Conservation (phyloP, 2,888 invertebrate genomes). For the Ectemnius cavifrons region DNA sequence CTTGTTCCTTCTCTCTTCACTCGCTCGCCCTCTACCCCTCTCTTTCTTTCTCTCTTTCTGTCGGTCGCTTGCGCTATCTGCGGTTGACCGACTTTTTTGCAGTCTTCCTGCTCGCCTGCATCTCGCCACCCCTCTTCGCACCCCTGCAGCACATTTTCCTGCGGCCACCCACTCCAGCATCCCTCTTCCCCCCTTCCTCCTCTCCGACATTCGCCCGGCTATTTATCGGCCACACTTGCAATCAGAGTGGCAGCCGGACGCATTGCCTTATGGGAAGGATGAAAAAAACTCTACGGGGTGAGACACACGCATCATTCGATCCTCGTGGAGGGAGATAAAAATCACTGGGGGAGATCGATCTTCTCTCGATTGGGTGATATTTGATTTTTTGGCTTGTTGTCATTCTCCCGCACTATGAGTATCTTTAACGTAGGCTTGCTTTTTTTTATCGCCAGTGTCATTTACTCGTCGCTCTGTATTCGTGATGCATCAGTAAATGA, state of each 20-base stretch:
- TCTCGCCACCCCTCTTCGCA: conserved; percentile 27
- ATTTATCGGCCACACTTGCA: background rate
- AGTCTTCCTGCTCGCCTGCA: conserved; percentile 40
- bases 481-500: conserved; percentile 16
- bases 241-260: no score
- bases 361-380: conserved; percentile 21
- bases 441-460: background rate
- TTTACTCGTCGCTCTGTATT: conserved; percentile 11
- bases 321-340: conserved; percentile 32
- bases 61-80: conserved; percentile 44
- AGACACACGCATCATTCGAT: conserved; percentile 7
- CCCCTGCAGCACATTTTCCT: conserved; percentile 13
- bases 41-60: background rate
- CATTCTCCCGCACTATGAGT: background rate
- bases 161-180: background rate
- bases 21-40: conserved; percentile 13
- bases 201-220: background rate
- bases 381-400: conserved; percentile 38
- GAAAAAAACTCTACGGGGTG: background rate
- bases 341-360: conserved; percentile 30
- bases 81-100: conserved; percentile 63
- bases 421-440: background rate
- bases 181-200: background rate
- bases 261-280: no score
- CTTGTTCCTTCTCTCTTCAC: conserved; percentile 1